Evolutionary conservation across 2,113 vertebrate species (phyloP), one percentile per base, ranked within the genome.

Genomic region (Perca schrenkii): DNA sequence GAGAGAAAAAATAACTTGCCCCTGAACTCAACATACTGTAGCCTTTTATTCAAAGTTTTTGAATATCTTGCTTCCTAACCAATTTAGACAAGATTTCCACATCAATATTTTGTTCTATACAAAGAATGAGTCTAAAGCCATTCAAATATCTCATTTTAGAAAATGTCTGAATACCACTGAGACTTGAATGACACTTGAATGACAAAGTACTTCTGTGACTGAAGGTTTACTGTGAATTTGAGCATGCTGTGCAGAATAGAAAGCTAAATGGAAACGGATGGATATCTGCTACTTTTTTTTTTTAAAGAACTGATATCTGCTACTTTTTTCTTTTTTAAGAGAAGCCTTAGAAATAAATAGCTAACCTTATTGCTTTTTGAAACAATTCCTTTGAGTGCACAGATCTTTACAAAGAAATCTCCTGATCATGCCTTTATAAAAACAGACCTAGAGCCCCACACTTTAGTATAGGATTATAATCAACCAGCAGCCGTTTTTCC

Each of bases 171-270:
- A 80, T 74, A 84, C 73, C 79, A 21, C 80, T 88, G 49, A 83
- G 72, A 86, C 83, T 86, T 91, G 84, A 84, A 68, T 88, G 87
- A 94, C 91, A 92, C 91, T 91, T 94, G 91, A 94, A 93, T 93
- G 91, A 89, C 85, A 91, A 86, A 82, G 67, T 86, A 80, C 21
- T 58, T 79, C 88, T 91, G 86, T 89, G 91, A 89, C 75, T 79
- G 84, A 90, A 77, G 70, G 88, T 89, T 92, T 90, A 93, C 92
- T 93, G 92, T 94, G 91, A 92, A 90, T 92, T 77, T 75, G 68
- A 91, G 85, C 84, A 84, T 74, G 85, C 84, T 90, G 86, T 89
- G 91, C 82, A 80, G 79, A 83, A 77, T 75, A 79, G 74, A 82
- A 80, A 86, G 76, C 15, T 78, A 58, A 83, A 84, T 53, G 71